Base-by-base conservation (phyloP, 2,888 invertebrate species). In the Elmis aenea region DNA sequence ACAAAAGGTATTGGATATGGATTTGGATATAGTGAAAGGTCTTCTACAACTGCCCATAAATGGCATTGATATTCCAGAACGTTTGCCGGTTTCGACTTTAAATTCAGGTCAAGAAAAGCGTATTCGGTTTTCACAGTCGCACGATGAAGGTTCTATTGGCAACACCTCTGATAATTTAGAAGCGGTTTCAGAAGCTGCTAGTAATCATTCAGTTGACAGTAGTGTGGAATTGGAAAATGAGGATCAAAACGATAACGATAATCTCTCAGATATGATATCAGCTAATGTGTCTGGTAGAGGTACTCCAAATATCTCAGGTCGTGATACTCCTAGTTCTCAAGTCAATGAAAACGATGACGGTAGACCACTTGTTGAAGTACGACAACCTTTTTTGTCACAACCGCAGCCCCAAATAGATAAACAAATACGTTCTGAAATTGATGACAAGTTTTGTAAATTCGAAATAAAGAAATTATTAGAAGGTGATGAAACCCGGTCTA, bases 361-460 rank as follows among this genome's bases (percentile, higher is more conserved):
- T 10, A 49, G 70, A 64, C 10, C 47, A 24, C 41, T 55, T 20
- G 51, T 51, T 1, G 62, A 64, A 38, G 54, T 50, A 2, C 44
- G 60, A 21, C 61, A 54, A 39, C 52, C 46, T 2, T 58, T 54
- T 28, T 64, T 70, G 66, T 64, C 72, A 49, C 1, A 66, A 61
- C 11, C 67, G 61, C 53, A 60, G 52, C 13, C 63, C 16, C 45
- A 52, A 24, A 50, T 60, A 34, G 77, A 75, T 44, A 89, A 89
- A 58, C 88, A 90, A 66, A 88, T 90, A 15, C 76, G 93, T 2
- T 93, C 92, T 37, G 96, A 97, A 57, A 92, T 97, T 39, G 95
- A 96, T 55, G 97, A 97, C 55, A 93, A 95, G 64, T 97, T 97
- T 73, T 95, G 96, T 65, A 95, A 96, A 70, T 97, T 97, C 67